A percentile compares a stretch with the other conserved stretches of the same genome.
These are phyloP conservation scores for Enteromius viviparus DNA, from an alignment of 2,797 vertebrate species.

Conservation along the genomic window DNA sequence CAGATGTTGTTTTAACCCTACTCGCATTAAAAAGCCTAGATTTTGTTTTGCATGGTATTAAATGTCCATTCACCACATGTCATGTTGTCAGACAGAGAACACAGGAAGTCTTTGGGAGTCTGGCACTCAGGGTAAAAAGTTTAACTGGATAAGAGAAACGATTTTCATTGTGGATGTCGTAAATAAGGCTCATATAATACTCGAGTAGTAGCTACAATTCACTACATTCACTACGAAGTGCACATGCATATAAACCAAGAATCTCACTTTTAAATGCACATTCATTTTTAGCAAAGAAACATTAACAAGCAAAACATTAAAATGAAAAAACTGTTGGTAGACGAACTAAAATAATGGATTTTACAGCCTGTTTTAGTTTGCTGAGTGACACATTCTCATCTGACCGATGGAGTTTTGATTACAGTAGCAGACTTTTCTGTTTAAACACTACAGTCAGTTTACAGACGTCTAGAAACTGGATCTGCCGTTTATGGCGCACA, in stretches of 20 bases:
- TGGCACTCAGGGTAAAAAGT: neutral
- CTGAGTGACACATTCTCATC: constrained; percentile 33
- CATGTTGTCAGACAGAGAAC: neutral
- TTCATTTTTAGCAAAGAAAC: neutral
- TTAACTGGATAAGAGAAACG: neutral
- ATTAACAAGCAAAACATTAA: too few relatives aligned
- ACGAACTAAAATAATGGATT: neutral
- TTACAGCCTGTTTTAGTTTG: neutral
- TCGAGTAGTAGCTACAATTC: neutral
- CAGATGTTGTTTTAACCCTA: neutral
- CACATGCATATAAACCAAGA: too few relatives aligned
- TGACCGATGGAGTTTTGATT: constrained; percentile 8
- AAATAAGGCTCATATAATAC: neutral
- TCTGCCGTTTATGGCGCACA: constrained; percentile 59
- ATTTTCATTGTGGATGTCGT: neutral
- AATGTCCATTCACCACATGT: neutral
- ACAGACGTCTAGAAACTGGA: constrained; percentile 49
- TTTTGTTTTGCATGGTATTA: neutral
- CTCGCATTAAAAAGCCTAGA: neutral
- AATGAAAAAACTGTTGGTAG: too few relatives aligned
- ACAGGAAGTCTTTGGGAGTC: neutral
- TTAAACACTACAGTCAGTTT: constrained; percentile 14
- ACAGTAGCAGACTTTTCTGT: constrained; percentile 34
- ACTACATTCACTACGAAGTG: too few relatives aligned
- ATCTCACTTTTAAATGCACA: neutral